phyloP scores from a whole-genome alignment of 2,888 invertebrate species.

The Sicus ferrugineus region DNA sequence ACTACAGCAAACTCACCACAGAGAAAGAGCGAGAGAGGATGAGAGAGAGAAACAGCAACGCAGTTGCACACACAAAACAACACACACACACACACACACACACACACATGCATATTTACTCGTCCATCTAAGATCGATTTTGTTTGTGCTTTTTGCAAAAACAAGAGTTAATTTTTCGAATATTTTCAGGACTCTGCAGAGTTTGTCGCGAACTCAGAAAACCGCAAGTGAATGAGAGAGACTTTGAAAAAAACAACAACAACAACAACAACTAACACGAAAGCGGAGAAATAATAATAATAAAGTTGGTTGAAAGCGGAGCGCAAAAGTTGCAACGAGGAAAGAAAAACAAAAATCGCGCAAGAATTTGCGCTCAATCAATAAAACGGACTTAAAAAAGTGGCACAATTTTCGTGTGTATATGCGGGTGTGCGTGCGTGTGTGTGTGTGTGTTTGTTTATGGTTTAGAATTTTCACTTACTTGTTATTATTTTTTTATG shows the following conservation, averaged over 20 bases:
- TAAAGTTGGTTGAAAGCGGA: no score
- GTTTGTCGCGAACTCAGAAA: background rate
- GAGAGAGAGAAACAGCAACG: slow-evolving; percentile 9
- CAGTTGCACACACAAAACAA: slow-evolving; percentile 14
- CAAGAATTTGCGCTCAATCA: no score
- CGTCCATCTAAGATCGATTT: background rate
- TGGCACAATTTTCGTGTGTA: no score
- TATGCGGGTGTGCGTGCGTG: no score
- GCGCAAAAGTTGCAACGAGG: no score
- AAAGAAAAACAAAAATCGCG: no score
- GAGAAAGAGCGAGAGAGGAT: background rate
- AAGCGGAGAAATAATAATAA: no score
- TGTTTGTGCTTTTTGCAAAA: background rate
- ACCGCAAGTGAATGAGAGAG: background rate
- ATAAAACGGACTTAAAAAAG: no score
- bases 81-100: slow-evolving; percentile 29
- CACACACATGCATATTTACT: slow-evolving; percentile 28
- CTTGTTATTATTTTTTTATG: background rate
- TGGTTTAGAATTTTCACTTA: no score
- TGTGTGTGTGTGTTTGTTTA: no score
- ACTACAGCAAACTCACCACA: slow-evolving; percentile 28
- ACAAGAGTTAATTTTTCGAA: background rate
- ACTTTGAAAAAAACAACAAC: background rate
- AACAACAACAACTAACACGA: background rate
- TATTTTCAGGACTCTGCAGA: background rate